Evolutionary conservation across 2,113 vertebrate genomes (phyloP).

Genomic region (Sigmodon hispidus): DNA sequence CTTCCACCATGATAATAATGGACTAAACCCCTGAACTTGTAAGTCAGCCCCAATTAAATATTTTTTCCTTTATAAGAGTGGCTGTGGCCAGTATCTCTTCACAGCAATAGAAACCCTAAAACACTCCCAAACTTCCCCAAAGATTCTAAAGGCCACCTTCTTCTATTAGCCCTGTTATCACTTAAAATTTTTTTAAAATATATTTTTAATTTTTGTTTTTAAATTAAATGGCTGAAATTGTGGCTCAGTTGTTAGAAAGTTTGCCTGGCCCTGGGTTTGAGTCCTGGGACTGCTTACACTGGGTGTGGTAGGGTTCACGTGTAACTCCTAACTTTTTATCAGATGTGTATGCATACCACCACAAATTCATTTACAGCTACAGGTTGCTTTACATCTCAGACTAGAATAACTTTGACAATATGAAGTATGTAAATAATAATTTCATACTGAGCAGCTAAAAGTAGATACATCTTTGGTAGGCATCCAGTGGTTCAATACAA

Average conservation of each 20-base stretch:
- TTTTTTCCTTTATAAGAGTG: not conserved
- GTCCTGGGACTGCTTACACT: not conserved
- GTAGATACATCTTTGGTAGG: not conserved
- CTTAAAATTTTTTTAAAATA: not conserved
- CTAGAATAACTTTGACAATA: not conserved
- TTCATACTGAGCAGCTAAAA: slow-evolving; percentile 8
- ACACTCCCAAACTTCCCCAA: not conserved
- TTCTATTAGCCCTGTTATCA: not conserved
- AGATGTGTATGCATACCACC: not conserved
- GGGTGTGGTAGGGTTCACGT: too few species aligned
- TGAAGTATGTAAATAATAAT: not conserved
- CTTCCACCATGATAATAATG: not conserved
- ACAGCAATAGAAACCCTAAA: not conserved
- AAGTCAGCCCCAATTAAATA: not conserved
- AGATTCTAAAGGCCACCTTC: not conserved
- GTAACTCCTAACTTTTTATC: not conserved
- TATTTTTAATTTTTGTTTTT: not conserved
- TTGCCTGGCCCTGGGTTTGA: not conserved
- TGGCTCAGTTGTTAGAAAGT: not conserved
- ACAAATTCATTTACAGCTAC: not conserved
- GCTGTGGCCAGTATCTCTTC: not conserved
- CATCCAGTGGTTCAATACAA: slow-evolving; percentile 43
- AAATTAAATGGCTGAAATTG: not conserved
- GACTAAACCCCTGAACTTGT: not conserved
- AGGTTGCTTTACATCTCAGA: slow-evolving; percentile 27